These are phyloP conservation scores for Cheumatopsyche charites DNA, from an alignment of 1,140 invertebrate genomes.

Conservation along the genomic window DNA sequence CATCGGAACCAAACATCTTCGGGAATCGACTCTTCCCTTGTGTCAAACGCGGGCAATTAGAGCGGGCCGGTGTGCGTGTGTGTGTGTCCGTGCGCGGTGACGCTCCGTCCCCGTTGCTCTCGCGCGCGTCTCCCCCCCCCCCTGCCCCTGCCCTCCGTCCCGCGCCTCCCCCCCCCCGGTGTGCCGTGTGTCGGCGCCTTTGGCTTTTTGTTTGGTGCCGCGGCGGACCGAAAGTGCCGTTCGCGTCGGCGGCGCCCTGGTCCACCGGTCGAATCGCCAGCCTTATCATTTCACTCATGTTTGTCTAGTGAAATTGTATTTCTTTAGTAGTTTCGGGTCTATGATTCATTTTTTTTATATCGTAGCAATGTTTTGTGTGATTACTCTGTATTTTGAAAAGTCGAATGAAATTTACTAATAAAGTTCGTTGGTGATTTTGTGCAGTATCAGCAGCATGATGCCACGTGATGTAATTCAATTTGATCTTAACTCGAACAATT, in stretches of 20 bases:
- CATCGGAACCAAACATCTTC: too few relatives aligned
- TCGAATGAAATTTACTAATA: too few relatives aligned
- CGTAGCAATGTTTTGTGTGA: too few relatives aligned
- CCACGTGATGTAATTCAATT: too few relatives aligned
- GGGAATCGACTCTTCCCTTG: not conserved
- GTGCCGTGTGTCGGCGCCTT: not conserved
- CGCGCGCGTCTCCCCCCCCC: not conserved
- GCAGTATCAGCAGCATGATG: too few relatives aligned
- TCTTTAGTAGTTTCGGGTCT: too few relatives aligned
- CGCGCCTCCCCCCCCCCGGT: not conserved
- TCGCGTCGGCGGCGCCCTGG: constrained; percentile 5
- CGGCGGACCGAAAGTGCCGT: constrained; percentile 27
- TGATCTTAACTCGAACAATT: too few relatives aligned
- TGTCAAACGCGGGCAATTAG: constrained; percentile 17
- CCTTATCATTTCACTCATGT: not conserved
- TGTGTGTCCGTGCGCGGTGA: not conserved
- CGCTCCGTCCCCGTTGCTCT: not conserved
- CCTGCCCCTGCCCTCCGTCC: not conserved
- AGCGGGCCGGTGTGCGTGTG: not conserved
- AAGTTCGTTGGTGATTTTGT: too few relatives aligned
- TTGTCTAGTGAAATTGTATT: too few relatives aligned
- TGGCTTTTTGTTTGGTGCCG: constrained; percentile 18
- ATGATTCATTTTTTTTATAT: too few relatives aligned
- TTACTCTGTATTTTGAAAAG: too few relatives aligned
- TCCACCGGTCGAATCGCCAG: not conserved